Percentiles rank a stretch among this genome's conserved stretches.
Evolutionary conservation across 1,140 invertebrate species (phyloP).

Genomic region (Triops longicaudatus): DNA sequence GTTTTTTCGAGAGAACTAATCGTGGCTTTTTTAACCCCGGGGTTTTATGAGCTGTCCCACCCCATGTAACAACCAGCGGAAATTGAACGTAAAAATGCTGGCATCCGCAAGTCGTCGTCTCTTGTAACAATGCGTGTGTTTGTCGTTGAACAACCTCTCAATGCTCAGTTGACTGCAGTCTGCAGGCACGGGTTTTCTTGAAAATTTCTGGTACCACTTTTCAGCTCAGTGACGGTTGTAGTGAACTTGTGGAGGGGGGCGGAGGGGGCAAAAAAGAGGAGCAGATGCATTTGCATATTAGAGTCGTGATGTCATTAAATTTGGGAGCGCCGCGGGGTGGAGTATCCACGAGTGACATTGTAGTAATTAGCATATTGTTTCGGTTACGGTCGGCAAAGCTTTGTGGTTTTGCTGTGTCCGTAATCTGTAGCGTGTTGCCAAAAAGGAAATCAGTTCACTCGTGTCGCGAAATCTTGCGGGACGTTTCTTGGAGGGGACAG

Average conservation of each 20-base stretch:
- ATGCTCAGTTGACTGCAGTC: too few relatives aligned
- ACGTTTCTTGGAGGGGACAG: too few relatives aligned
- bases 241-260: not conserved
- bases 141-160: too few relatives aligned
- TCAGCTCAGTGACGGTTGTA: too few relatives aligned
- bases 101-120: too few relatives aligned
- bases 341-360: not conserved
- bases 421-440: too few relatives aligned
- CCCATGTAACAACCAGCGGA: not conserved
- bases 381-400: not conserved
- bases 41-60: not conserved
- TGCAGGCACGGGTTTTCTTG: too few relatives aligned
- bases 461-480: too few relatives aligned
- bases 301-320: not conserved
- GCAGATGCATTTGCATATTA: slow-evolving; percentile 8
- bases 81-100: too few relatives aligned
- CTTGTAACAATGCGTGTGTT: too few relatives aligned
- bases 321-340: slow-evolving; percentile 8
- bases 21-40: not conserved
- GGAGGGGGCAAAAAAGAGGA: not conserved
- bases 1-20: not conserved
- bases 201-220: too few relatives aligned
- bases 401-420: not conserved
- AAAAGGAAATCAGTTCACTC: too few relatives aligned
- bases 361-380: not conserved